phyloP scores from a whole-genome alignment of 2,113 vertebrate genomes.

The Philantomba maxwellii region DNA sequence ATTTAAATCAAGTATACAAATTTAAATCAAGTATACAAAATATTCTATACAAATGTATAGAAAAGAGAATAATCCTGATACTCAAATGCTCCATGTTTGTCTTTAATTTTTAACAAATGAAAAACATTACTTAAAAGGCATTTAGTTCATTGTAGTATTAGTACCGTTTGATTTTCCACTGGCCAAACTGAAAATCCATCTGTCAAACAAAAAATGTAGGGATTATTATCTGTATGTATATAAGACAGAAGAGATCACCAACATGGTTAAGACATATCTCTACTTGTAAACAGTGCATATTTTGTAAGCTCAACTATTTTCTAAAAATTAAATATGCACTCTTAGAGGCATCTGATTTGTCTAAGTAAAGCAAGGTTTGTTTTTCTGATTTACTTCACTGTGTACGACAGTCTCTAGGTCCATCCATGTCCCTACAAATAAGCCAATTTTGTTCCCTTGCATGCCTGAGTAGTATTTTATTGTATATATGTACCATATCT shows the following conservation, averaged over 20 bases:
- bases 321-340: neutral
- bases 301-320: neutral
- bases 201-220: neutral
- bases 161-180: neutral
- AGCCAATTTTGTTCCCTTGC: neutral
- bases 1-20: neutral
- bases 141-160: neutral
- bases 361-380: neutral
- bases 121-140: neutral
- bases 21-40: too few relatives aligned
- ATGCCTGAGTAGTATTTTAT: neutral
- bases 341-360: neutral
- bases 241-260: neutral
- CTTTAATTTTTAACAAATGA: neutral
- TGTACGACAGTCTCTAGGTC: neutral
- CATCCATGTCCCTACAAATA: neutral
- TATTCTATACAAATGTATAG: neutral
- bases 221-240: neutral
- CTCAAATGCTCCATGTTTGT: neutral
- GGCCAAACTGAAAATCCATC: neutral
- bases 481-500: neutral
- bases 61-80: neutral
- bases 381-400: neutral
- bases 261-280: neutral
- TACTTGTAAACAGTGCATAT: neutral